Evolutionary conservation across 2,797 vertebrate species (phyloP).

Genomic region (Steatocranus sp.): DNA sequence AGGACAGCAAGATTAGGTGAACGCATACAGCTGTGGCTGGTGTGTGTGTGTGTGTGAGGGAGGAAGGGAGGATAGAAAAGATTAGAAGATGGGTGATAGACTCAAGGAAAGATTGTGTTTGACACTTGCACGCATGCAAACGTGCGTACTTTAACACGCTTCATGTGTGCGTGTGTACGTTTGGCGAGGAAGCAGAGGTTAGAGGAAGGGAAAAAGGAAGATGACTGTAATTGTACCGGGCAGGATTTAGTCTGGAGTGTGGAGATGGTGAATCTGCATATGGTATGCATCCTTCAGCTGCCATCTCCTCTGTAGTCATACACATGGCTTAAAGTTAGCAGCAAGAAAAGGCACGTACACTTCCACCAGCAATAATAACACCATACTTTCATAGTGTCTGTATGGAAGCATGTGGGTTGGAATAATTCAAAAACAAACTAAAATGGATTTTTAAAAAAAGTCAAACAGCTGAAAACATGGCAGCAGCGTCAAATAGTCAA

Average conservation of each 20-base stretch:
- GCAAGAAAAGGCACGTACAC: neutral
- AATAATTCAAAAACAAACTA: conserved; percentile 7
- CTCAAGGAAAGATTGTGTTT: conserved; percentile 38
- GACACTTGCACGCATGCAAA: conserved; percentile 19
- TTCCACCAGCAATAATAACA: neutral
- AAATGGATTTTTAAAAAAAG: neutral
- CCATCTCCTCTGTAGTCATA: neutral
- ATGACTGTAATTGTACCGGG: conserved; percentile 35
- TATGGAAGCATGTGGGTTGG: neutral
- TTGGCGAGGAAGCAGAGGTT: neutral
- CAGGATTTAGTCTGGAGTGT: conserved; percentile 6
- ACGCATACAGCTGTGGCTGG: conserved; percentile 59
- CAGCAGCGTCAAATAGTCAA: conserved; percentile 9
- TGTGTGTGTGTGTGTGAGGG: neutral
- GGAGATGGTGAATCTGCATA: conserved; percentile 4
- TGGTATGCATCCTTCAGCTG: neutral
- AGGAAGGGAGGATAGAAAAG: conserved; percentile 8
- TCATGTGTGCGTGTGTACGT: neutral
- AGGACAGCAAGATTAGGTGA: conserved; percentile 66
- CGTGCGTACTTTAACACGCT: neutral
- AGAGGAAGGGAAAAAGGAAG: neutral
- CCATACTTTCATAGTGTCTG: neutral
- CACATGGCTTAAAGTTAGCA: neutral
- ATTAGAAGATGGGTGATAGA: conserved; percentile 40
- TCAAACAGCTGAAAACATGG: conserved; percentile 28